Conservation (phyloP, 2,113 vertebrate genomes). For the Oriolus oriolus region DNA sequence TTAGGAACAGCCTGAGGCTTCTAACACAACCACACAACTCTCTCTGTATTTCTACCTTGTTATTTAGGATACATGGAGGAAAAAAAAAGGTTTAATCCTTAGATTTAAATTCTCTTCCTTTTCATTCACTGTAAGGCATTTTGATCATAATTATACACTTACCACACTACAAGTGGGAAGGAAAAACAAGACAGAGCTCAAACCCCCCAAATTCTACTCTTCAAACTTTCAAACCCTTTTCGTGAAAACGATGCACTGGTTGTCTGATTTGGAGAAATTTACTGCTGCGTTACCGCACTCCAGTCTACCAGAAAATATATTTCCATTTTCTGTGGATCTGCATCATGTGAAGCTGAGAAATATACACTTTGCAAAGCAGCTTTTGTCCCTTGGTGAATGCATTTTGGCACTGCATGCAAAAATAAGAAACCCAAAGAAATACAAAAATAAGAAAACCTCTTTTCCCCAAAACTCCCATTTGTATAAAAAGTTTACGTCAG, state of each 20-base stretch:
- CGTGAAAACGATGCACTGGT: not conserved
- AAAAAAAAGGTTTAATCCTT: not conserved
- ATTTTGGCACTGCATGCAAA: not conserved
- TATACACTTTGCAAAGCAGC: not conserved
- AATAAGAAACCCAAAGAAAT: not conserved
- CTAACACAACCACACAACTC: not conserved
- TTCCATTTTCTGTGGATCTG: not conserved
- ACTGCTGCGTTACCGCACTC: not conserved
- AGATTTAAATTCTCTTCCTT: not conserved
- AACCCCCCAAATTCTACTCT: not conserved
- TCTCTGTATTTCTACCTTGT: not conserved
- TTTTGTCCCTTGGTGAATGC: not conserved
- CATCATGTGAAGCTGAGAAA: not conserved
- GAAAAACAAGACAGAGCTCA: not conserved
- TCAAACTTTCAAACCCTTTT: not conserved
- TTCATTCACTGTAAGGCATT: not conserved
- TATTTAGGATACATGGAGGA: not conserved
- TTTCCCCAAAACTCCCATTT: not conserved
- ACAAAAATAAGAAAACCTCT: not conserved
- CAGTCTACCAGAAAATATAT: not conserved
- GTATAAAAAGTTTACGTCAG: not conserved
- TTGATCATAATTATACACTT: not conserved
- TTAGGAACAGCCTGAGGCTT: conserved; percentile 4
- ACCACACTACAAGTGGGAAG: not conserved
- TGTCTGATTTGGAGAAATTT: not conserved